A percentile compares a stretch with the other conserved stretches of the same genome.
phyloP scores from a whole-genome alignment of 2,113 vertebrate genomes.

The Ranitomeya imitator region DNA sequence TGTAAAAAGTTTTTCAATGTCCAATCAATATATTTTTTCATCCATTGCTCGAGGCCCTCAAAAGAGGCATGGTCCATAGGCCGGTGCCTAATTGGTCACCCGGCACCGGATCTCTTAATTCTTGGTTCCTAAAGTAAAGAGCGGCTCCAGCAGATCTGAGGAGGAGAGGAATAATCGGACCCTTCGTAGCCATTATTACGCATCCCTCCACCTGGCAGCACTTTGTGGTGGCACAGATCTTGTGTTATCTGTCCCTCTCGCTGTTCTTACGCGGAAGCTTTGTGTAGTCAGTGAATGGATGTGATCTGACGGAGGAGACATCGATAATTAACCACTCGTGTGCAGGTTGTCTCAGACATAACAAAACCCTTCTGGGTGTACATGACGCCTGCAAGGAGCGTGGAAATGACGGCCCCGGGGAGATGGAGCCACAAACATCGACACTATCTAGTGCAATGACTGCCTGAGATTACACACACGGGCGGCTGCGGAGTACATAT shows the following conservation, averaged over 20 bases:
- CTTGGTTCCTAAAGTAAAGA: not conserved
- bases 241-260: not conserved
- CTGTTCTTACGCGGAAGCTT: not conserved
- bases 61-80: too few relatives aligned
- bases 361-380: conserved; percentile 35
- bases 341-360: conserved; percentile 36
- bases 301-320: not conserved
- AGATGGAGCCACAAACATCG: not conserved
- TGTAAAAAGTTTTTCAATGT: too few relatives aligned
- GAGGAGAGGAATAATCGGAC: not conserved
- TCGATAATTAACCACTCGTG: conserved; percentile 8
- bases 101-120: too few relatives aligned
- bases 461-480: conserved; percentile 17
- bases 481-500: not conserved
- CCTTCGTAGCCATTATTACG: not conserved
- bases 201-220: not conserved
- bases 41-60: too few relatives aligned
- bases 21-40: too few relatives aligned
- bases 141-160: not conserved
- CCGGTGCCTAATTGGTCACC: too few relatives aligned
- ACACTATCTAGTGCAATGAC: conserved; percentile 28
- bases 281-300: not conserved
- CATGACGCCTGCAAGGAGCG: not conserved
- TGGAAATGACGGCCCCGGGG: conserved; percentile 33
- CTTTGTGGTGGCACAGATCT: not conserved